Evolutionary conservation across 2,797 vertebrate genomes (phyloP).

Genomic region (Phoebastria nigripes): DNA sequence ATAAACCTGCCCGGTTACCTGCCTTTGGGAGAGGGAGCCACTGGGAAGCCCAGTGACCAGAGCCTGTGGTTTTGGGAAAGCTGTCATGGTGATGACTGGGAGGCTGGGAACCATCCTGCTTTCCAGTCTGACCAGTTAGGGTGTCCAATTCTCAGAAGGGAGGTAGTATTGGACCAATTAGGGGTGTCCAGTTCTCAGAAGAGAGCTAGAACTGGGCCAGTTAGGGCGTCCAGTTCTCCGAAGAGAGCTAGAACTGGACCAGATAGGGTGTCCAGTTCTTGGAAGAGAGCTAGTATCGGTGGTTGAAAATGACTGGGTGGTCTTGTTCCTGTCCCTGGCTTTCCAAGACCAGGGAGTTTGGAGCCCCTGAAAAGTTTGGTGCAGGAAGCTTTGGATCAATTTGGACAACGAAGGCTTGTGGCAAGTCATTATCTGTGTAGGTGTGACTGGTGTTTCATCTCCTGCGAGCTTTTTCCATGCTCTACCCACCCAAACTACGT

Average conservation of each 20-base stretch:
- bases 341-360: neutral
- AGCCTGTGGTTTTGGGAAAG: neutral
- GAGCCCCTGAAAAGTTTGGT: neutral
- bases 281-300: neutral
- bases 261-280: neutral
- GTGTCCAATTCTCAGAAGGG: neutral
- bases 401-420: neutral
- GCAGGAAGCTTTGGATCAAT: neutral
- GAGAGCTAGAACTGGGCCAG: neutral
- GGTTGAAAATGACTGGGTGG: neutral
- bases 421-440: neutral
- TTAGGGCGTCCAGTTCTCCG: neutral
- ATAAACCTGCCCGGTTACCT: neutral
- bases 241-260: neutral
- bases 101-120: neutral
- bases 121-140: conserved; percentile 7
- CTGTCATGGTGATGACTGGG: neutral
- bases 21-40: neutral
- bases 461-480: neutral
- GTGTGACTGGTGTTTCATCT: neutral
- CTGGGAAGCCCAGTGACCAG: neutral
- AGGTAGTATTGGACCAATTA: neutral
- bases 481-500: neutral
- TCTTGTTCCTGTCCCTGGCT: neutral
- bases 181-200: neutral